phyloP scores from a whole-genome alignment of 2,888 invertebrate genomes.

The Habroteleia sp. region DNA sequence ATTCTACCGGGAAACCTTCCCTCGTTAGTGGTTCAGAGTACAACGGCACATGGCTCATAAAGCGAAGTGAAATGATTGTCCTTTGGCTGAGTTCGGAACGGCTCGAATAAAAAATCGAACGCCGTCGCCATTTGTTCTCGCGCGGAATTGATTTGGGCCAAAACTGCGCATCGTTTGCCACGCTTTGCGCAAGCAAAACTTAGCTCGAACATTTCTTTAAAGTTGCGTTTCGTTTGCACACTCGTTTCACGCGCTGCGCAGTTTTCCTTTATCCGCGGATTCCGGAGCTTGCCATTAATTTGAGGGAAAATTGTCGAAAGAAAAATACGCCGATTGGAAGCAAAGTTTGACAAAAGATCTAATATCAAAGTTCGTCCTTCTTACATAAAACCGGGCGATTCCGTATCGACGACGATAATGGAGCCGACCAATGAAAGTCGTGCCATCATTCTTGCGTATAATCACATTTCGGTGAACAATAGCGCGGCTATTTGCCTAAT shows the following conservation, averaged over 20 bases:
- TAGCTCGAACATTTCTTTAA: slow-evolving; percentile 6
- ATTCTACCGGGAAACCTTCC: slow-evolving; percentile 44
- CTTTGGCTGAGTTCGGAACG: slow-evolving; percentile 22
- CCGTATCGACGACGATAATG: slow-evolving; percentile 29
- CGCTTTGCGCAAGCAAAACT: too few species aligned
- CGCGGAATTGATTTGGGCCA: slow-evolving; percentile 25
- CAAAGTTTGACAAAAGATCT: slow-evolving; percentile 21
- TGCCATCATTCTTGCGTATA: slow-evolving; percentile 58
- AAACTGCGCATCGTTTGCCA: too few species aligned
- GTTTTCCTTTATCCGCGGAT: slow-evolving; percentile 13
- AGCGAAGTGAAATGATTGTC: slow-evolving; percentile 41
- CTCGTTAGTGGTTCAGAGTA: slow-evolving; percentile 54
- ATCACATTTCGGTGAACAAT: slow-evolving; percentile 75
- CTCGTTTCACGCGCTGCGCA: background rate
- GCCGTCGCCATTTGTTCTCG: too few species aligned
- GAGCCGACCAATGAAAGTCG: slow-evolving; percentile 36
- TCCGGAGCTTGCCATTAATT: slow-evolving; percentile 4
- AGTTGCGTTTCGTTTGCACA: slow-evolving; percentile 3
- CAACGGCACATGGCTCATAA: slow-evolving; percentile 41
- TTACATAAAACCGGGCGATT: slow-evolving; percentile 20
- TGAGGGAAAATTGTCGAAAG: slow-evolving; percentile 15
- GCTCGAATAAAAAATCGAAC: slow-evolving; percentile 9
- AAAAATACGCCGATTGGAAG: slow-evolving; percentile 14
- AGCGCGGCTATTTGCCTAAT: slow-evolving; percentile 74
- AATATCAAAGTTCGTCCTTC: slow-evolving; percentile 19